Evolutionary conservation across 1,140 invertebrate genomes (phyloP), one percentile per base, ranked within the genome.

Genomic region (Oedothorax gibbosus): DNA sequence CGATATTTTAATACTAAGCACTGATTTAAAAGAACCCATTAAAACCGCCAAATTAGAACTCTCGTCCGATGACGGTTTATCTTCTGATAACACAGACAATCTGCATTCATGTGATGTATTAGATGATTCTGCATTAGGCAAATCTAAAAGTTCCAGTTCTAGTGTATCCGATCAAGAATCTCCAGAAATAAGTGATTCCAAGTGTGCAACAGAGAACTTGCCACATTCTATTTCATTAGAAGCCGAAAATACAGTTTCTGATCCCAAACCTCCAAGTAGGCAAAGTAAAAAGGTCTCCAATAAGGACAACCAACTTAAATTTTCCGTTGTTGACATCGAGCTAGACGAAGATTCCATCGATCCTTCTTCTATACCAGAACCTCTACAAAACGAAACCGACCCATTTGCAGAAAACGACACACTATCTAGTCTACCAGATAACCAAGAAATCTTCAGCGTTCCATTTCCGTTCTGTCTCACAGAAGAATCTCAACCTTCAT

Each of bases 241-340:
- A 35, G 35, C 5, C 5, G 35, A 35, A 35, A 35, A 5, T 35
- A 35, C 35, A 35, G 35, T 35, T 35, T 35, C 35, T 35, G 5
- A 35, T 35, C 35, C 35, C 35, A 35, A 35, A 35, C 35, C 35
- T 35, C 35, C 35, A 1, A 35, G 35, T 5, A 35, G 35, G 35
- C 35, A 35, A 35, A n/a, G 7, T 53, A 71, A 71, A 51, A 51
- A 71, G 20, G 7, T 53, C 4, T n/a, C 50, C 7, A 75, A 75
- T 14, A 75, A 75, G 20, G 75, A 77, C 21, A n/a, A 50, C 65
- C 57, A 82, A 73, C 15, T 73, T 11, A 82, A 82, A 20, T 73
- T 84, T 50, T 76, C 82, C 57, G 82, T 84, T 4, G 82, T 84
- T 76, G 82, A 84, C n/a, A 84, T 84, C 20, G 73, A 76, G 18